These are phyloP conservation scores for Urocitellus parryii DNA, from an alignment of 2,113 vertebrate genomes.

Conservation along the genomic window DNA sequence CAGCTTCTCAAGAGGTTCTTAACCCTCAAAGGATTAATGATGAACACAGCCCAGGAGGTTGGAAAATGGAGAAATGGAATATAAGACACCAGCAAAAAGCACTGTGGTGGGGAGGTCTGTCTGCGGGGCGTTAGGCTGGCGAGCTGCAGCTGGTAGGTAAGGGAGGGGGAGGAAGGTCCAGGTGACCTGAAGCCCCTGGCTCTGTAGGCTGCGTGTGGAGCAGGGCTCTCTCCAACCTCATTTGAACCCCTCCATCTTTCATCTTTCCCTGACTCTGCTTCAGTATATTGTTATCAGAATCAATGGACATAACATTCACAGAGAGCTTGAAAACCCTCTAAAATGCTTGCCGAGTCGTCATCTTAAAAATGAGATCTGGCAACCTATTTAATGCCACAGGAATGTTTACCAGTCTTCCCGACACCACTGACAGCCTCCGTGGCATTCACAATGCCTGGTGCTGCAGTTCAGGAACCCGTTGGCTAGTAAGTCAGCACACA, in stretches of 20 bases:
- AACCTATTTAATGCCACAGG: not conserved
- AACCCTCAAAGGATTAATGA: not conserved
- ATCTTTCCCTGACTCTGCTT: not conserved
- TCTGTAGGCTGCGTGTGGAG: not conserved
- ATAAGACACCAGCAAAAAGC: fast-evolving
- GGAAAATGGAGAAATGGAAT: not conserved
- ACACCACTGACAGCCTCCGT: not conserved
- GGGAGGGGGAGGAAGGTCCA: not conserved
- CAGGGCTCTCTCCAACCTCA: not conserved
- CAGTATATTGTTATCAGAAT: not conserved
- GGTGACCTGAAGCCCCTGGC: fast-evolving
- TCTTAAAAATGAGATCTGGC: not conserved
- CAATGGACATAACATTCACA: not conserved
- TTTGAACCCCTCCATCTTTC: not conserved
- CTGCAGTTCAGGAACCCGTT: not conserved
- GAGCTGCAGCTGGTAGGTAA: not conserved
- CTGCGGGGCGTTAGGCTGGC: not conserved
- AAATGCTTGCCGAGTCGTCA: not conserved
- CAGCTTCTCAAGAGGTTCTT: not conserved
- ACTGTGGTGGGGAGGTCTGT: not conserved
- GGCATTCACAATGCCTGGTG: not conserved
- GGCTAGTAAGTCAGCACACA: not conserved
- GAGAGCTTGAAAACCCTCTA: not conserved
- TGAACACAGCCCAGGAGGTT: not conserved
- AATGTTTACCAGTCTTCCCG: not conserved